phyloP scores from a whole-genome alignment of 35 echinoderm and acorn worm genomes.

The Nesometra sesokonis region DNA sequence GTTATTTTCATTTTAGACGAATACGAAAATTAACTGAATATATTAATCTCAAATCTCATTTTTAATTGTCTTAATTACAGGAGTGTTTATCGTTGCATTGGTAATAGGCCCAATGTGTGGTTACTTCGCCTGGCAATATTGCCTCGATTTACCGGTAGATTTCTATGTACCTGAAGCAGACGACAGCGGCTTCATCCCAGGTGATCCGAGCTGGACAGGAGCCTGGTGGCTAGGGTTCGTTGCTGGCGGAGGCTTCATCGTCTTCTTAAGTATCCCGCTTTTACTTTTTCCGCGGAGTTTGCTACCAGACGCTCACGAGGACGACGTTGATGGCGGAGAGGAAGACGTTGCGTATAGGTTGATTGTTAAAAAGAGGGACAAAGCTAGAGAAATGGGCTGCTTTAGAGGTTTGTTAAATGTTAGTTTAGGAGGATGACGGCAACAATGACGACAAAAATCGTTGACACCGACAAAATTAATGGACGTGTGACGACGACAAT shows the following conservation, averaged over 20 bases:
- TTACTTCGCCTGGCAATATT: neutral
- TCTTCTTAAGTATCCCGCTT: slow-evolving; percentile 8
- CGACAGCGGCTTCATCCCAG: neutral
- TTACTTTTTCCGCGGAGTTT: slow-evolving; percentile 23
- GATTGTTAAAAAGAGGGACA: neutral
- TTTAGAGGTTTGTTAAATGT: neutral
- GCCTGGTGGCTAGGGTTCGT: slow-evolving; percentile 69
- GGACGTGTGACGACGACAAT: too few species aligned
- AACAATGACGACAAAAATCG: too few species aligned
- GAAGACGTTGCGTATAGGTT: neutral
- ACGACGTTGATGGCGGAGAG: neutral
- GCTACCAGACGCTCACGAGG: neutral
- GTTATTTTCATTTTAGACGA: too few species aligned
- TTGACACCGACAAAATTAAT: too few species aligned
- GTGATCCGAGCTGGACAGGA: slow-evolving; percentile 37
- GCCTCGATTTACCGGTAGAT: slow-evolving; percentile 2
- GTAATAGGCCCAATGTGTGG: neutral
- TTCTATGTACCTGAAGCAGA: slow-evolving; percentile 22
- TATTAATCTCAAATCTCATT: too few species aligned
- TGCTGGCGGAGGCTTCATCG: slow-evolving; percentile 9
- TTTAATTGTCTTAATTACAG: neutral
- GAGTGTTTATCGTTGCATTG: neutral
- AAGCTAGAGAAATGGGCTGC: neutral
- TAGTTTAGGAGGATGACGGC: too few species aligned
- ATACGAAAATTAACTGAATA: too few species aligned